Evolutionary conservation across 1,140 invertebrate genomes (phyloP), one percentile per base, ranked within the genome.

Genomic region (Drosophila obscura): DNA sequence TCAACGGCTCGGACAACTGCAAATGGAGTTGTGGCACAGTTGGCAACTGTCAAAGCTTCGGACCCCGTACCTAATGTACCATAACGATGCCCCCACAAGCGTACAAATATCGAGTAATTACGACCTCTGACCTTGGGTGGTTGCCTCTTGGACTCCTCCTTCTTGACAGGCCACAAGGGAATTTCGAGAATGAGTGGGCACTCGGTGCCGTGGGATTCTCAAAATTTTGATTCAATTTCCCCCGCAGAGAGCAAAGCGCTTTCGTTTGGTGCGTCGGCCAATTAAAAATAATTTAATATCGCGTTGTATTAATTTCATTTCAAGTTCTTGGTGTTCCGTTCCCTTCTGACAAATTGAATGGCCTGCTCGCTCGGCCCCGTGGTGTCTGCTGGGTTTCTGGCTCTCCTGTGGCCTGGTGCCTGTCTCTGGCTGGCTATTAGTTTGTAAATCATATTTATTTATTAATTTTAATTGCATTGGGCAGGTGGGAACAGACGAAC

Each of bases 381-480:
- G 4, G 11, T 13, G 35, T 39, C 35, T 39, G 35, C 35, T 39
- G 35, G 9, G 9, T 11, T 60, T 45, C 31, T 22, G 44, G 15
- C 16, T 35, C 19, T 62, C 41, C 49, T 63, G 56, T 66, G 51
- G 55, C 13, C 35, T 56, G 31, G 9, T 39, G 4, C 4, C 35
- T 39, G 50, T 19, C 49, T 75, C 61, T 58, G 60, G 71, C 56
- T 65, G 61, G 68, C 55, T 67, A 63, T 72, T 71, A 71, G 73
- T 77, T 51, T 67, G 56, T 59, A 88, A 87, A 87, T 87, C 75
- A 73, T 77, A 87, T 87, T 87, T 88, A 87, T 88, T 88, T 87
- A 87, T 88, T 87, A 88, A 79, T 76, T 79, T 49, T 74, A 78
- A 87, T 85, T 85, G 73, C 82, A 78, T 87, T 87, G 62, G 51